Evolutionary conservation across 2,113 vertebrate species (phyloP).

Genomic region (Xerus inauris): DNA sequence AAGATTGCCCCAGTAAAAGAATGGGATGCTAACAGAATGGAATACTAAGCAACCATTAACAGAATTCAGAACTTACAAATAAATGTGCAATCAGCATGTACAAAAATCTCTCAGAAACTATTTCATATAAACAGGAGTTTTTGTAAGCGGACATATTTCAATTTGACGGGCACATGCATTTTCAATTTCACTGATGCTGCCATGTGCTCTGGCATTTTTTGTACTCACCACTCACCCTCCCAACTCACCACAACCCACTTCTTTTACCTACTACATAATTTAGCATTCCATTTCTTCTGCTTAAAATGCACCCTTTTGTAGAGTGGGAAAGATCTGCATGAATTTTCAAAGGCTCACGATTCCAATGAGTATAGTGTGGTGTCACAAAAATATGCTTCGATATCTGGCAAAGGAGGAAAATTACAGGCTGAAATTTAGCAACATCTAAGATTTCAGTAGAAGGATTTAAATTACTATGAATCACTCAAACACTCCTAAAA

Average conservation of each 20-base stretch:
- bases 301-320: slow-evolving; percentile 71
- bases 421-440: slow-evolving; percentile 76
- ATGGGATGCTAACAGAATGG: background rate
- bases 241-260: slow-evolving; percentile 40
- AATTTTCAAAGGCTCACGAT: slow-evolving; percentile 68
- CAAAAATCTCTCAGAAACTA: slow-evolving; percentile 19
- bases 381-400: slow-evolving; percentile 72
- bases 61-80: slow-evolving; percentile 46
- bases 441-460: slow-evolving; percentile 69
- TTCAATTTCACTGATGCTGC: background rate
- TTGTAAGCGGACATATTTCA: slow-evolving; percentile 2
- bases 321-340: slow-evolving; percentile 63
- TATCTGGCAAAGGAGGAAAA: slow-evolving; percentile 69
- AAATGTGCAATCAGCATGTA: background rate
- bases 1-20: background rate
- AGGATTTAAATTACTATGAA: slow-evolving; percentile 72
- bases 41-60: slow-evolving; percentile 3
- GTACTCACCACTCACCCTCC: background rate
- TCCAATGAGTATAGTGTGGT: slow-evolving; percentile 42
- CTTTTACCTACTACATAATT: slow-evolving; percentile 74
- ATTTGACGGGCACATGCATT: background rate
- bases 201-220: background rate
- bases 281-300: slow-evolving; percentile 69
- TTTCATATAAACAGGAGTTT: background rate
- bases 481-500: slow-evolving; percentile 73